Percentiles rank a stretch among this genome's conserved stretches.
phyloP scores from a whole-genome alignment of 2,888 invertebrate species.

The Microchrysa polita region DNA sequence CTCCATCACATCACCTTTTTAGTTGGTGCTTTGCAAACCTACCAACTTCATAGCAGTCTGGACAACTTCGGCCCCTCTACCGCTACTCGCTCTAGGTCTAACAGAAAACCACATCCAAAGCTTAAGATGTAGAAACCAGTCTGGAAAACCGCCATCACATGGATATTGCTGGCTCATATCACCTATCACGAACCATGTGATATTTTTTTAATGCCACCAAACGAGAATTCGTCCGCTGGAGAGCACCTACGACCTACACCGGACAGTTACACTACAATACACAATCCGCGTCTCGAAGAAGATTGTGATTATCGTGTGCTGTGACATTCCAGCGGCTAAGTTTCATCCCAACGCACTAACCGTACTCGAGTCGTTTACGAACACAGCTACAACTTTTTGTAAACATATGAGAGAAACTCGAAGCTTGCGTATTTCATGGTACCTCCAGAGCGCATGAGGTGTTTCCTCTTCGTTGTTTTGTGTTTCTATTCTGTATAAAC shows the following conservation, averaged over 20 bases:
- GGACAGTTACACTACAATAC: too few species aligned
- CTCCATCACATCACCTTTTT: conserved; percentile 7
- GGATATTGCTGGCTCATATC: neutral
- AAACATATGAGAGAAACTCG: conserved; percentile 8
- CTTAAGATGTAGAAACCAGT: conserved; percentile 16
- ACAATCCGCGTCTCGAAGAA: conserved; percentile 3
- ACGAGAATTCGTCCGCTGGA: conserved; percentile 4
- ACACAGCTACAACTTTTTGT: neutral
- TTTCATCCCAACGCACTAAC: too few species aligned
- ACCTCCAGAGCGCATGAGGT: conserved; percentile 47
- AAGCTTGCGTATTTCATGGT: conserved; percentile 44
- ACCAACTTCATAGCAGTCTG: conserved; percentile 37
- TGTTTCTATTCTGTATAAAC: neutral
- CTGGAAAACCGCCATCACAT: conserved; percentile 3
- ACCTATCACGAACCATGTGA: neutral
- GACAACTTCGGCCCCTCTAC: neutral
- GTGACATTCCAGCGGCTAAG: conserved; percentile 17
- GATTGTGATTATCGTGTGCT: conserved; percentile 16
- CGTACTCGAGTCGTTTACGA: neutral
- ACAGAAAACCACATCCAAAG: neutral
- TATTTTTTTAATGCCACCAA: neutral
- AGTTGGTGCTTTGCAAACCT: conserved; percentile 20
- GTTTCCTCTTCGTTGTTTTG: conserved; percentile 9
- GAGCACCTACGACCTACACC: conserved; percentile 20
- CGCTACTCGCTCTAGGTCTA: neutral